Percentiles rank a stretch among this genome's conserved stretches.
phyloP scores from a whole-genome alignment of 1,140 invertebrate species.

The Nephotettix cincticeps region DNA sequence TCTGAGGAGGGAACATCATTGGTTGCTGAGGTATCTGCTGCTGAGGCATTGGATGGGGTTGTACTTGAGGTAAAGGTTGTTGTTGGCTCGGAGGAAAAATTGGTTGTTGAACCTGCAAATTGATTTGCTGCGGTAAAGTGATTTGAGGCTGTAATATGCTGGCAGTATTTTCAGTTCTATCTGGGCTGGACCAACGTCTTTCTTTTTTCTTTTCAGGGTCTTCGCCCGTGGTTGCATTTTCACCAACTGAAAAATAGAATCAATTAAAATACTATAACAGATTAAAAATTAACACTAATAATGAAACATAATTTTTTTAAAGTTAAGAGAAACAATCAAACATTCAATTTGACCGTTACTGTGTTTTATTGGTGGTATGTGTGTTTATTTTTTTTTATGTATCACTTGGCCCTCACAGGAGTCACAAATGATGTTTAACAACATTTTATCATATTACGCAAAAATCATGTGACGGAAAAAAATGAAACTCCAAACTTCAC shows the following conservation, averaged over 20 bases:
- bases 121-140: not conserved
- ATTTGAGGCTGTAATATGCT: constrained; percentile 40
- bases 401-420: no score
- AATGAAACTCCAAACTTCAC: no score
- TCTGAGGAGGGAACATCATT: not conserved
- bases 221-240: not conserved
- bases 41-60: constrained; percentile 29
- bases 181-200: constrained; percentile 32
- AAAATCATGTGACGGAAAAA: no score
- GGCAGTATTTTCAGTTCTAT: constrained; percentile 30
- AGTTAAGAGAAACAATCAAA: no score
- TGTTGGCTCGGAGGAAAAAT: constrained; percentile 24
- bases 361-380: no score
- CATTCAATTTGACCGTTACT: no score
- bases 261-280: no score
- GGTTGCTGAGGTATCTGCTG: not conserved
- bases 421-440: no score
- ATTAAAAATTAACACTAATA: no score
- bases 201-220: constrained; percentile 44
- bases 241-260: not conserved
- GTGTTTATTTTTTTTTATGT: no score
- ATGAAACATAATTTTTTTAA: no score
- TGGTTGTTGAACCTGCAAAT: constrained; percentile 28
- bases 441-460: no score
- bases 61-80: not conserved